phyloP scores from a whole-genome alignment of 2,797 vertebrate species.

The Halcyon badia region DNA sequence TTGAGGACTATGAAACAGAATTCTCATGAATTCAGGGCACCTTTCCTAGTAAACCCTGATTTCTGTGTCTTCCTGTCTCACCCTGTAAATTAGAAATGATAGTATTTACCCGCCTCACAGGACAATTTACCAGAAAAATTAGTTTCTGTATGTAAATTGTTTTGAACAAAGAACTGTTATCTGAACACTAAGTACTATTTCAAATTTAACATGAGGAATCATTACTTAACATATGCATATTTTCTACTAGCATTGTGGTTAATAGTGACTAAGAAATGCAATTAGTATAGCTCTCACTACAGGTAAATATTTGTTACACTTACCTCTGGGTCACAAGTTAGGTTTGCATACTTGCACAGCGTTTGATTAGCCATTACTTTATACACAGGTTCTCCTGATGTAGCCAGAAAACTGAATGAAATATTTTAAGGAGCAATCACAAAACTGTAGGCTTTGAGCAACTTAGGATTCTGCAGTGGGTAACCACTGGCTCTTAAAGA shows the following conservation, averaged over 20 bases:
- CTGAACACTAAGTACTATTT: neutral
- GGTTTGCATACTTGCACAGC: conserved; percentile 89
- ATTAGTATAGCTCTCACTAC: neutral
- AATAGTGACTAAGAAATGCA: neutral
- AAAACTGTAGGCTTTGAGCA: neutral
- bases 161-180: neutral
- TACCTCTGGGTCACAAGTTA: conserved; percentile 90
- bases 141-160: neutral
- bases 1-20: neutral
- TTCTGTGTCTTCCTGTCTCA: neutral
- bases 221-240: neutral
- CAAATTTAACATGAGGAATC: neutral
- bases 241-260: neutral
- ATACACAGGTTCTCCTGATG: conserved; percentile 92
- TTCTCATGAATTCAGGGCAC: neutral
- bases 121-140: neutral
- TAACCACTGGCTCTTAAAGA: neutral
- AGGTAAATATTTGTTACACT: conserved; percentile 23
- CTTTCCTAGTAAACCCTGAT: neutral
- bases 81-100: neutral
- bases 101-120: neutral
- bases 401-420: conserved; percentile 89
- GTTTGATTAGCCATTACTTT: conserved; percentile 88
- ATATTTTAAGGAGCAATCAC: conserved; percentile 76
- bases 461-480: neutral